A percentile compares a stretch with the other conserved stretches of the same genome.
Conservation (phyloP, 2,888 invertebrate genomes). For the Nymphalis c-album region DNA sequence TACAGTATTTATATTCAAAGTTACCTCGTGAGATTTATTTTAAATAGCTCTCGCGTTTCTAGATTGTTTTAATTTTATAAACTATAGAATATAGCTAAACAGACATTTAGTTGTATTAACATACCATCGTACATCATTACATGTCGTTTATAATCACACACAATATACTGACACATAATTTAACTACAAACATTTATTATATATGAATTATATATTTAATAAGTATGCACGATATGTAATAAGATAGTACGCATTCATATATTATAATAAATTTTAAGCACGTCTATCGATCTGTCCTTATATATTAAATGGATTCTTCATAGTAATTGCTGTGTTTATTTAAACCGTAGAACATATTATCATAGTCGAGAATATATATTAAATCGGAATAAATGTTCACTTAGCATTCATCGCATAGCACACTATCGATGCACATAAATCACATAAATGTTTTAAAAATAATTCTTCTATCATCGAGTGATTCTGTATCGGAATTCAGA, state of each 20-base stretch:
- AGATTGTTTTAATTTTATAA: neutral
- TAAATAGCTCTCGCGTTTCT: neutral
- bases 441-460: neutral
- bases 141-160: neutral
- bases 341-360: slow-evolving; percentile 11
- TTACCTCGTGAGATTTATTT: neutral
- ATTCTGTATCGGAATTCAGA: neutral
- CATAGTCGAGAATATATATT: slow-evolving; percentile 9
- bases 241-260: slow-evolving; percentile 5
- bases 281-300: slow-evolving; percentile 26
- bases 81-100: neutral
- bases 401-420: slow-evolving; percentile 10
- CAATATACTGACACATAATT: too few species aligned
- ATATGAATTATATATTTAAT: slow-evolving; percentile 18
- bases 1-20: neutral
- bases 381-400: neutral
- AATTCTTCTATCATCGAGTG: neutral
- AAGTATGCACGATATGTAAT: neutral
- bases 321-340: slow-evolving; percentile 18
- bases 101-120: neutral
- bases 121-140: neutral
- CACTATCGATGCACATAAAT: neutral
- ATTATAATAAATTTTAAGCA: slow-evolving; percentile 28
- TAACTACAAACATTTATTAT: too few species aligned
- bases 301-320: slow-evolving; percentile 26